A percentile compares a stretch with the other conserved stretches of the same genome.
Evolutionary conservation across 2,797 vertebrate species (phyloP).

Genomic region (Pempheris klunzingeri): DNA sequence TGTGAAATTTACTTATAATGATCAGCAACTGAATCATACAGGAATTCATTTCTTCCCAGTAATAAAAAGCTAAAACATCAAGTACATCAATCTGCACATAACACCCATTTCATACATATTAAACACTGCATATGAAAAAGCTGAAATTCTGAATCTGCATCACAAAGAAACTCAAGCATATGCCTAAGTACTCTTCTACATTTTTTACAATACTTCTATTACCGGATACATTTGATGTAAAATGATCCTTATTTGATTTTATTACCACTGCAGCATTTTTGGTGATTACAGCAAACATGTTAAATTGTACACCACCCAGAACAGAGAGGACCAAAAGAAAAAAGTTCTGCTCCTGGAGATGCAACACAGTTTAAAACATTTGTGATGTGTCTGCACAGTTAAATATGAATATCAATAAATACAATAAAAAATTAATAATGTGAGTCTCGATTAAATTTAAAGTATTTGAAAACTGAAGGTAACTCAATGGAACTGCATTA

Average conservation of each 20-base stretch:
- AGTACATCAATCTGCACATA: not conserved
- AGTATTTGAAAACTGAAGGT: not conserved
- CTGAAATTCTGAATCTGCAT: not conserved
- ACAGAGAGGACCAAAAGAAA: not conserved
- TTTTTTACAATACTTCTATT: too few relatives aligned
- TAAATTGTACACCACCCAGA: not conserved
- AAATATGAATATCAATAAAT: not conserved
- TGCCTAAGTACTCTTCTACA: too few relatives aligned
- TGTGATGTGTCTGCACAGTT: not conserved
- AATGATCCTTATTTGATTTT: too few relatives aligned
- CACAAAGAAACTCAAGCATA: not conserved
- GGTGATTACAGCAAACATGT: not conserved
- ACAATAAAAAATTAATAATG: not conserved
- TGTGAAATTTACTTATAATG: not conserved
- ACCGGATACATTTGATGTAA: not conserved
- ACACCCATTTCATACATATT: not conserved
- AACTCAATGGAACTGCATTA: not conserved
- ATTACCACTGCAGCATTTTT: too few relatives aligned
- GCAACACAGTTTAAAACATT: not conserved
- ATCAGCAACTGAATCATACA: not conserved
- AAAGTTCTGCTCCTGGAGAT: not conserved
- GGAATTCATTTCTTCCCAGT: not conserved
- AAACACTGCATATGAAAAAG: not conserved
- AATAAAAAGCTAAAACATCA: not conserved
- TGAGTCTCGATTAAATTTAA: not conserved